Evolutionary conservation across 2,113 vertebrate genomes (phyloP).

Genomic region (Arizona elegans): DNA sequence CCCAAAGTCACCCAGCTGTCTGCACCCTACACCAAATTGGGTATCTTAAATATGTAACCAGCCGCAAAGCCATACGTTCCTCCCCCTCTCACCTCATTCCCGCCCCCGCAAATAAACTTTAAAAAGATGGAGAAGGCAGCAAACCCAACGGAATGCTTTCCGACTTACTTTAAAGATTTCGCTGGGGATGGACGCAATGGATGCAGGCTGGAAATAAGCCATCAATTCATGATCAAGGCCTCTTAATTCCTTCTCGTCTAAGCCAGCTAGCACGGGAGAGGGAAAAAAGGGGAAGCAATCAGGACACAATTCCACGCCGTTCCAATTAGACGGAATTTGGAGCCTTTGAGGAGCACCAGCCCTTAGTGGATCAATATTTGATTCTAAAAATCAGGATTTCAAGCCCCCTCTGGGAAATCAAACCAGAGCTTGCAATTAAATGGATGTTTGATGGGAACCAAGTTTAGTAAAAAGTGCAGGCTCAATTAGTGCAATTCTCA

Average conservation of each 20-base stretch:
- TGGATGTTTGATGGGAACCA: neutral
- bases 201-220: conserved; percentile 74
- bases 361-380: neutral
- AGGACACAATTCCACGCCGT: neutral
- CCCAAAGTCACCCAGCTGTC: neutral
- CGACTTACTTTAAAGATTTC: conserved; percentile 77
- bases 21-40: neutral
- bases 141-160: conserved; percentile 30
- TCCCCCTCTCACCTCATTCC: neutral
- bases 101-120: neutral
- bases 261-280: conserved; percentile 67
- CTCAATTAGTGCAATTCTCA: neutral
- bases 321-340: conserved; percentile 17
- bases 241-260: conserved; percentile 73
- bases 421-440: neutral
- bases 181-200: conserved; percentile 69
- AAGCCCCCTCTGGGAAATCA: conserved; percentile 22
- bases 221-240: conserved; percentile 69
- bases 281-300: conserved; percentile 5
- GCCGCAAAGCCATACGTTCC: neutral
- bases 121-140: neutral
- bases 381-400: conserved; percentile 5
- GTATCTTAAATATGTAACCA: neutral
- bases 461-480: neutral
- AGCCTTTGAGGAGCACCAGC: neutral